Evolutionary conservation across 2,888 invertebrate genomes (phyloP).

Genomic region (Mimachlamys varia): DNA sequence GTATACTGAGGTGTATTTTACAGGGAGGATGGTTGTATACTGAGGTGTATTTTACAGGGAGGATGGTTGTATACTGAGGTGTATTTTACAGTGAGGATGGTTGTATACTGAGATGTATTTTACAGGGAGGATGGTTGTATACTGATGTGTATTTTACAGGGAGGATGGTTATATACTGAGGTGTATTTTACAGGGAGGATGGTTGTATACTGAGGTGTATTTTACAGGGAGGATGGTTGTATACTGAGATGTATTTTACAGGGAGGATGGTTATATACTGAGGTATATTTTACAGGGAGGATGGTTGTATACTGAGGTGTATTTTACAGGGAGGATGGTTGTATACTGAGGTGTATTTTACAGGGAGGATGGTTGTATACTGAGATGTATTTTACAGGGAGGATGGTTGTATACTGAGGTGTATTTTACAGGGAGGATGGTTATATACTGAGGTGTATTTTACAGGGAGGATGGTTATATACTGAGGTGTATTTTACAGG

Average conservation of each 20-base stretch:
- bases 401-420: constrained; percentile 71
- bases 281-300: constrained; percentile 65
- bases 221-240: constrained; percentile 77
- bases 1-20: constrained; percentile 46
- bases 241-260: constrained; percentile 47
- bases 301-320: constrained; percentile 68
- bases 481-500: constrained; percentile 55
- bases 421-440: constrained; percentile 74
- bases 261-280: constrained; percentile 74
- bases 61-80: constrained; percentile 71
- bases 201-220: constrained; percentile 63
- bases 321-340: constrained; percentile 76
- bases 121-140: constrained; percentile 77
- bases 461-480: constrained; percentile 76
- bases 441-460: constrained; percentile 47
- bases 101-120: constrained; percentile 55
- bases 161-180: constrained; percentile 72
- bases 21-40: constrained; percentile 77
- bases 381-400: constrained; percentile 61
- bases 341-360: constrained; percentile 46
- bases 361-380: constrained; percentile 77
- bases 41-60: constrained; percentile 61
- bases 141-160: constrained; percentile 55
- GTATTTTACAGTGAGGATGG: constrained; percentile 74
- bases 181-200: constrained; percentile 69